A percentile compares a stretch with the other conserved stretches of the same genome.
These are phyloP conservation scores for Brachionus sp. DNA, from an alignment of 1,140 invertebrate genomes.

Conservation along the genomic window DNA sequence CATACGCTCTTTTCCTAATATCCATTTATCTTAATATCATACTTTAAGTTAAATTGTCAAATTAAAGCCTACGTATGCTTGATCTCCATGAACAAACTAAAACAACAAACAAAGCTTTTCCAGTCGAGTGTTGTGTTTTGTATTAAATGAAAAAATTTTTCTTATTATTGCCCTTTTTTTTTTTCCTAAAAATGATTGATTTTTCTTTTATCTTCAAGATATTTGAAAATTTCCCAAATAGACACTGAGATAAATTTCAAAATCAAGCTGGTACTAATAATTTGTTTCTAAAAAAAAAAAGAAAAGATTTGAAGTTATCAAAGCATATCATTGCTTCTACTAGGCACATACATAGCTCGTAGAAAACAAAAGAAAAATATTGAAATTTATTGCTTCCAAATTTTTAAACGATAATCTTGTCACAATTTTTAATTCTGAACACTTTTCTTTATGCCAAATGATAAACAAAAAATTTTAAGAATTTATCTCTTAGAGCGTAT, in stretches of 20 bases:
- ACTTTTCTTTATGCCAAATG: neutral
- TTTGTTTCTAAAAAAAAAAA: neutral
- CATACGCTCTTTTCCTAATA: slow-evolving; percentile 34
- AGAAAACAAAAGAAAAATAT: neutral
- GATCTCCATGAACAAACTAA: neutral
- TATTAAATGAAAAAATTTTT: neutral
- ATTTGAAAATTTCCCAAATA: neutral
- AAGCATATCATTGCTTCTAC: neutral
- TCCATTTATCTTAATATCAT: slow-evolving; percentile 41
- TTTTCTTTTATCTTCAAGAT: neutral
- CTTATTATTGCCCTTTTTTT: neutral
- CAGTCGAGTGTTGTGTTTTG: neutral
- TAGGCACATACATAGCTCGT: neutral
- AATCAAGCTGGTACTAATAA: neutral
- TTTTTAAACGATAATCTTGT: neutral
- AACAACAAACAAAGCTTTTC: neutral
- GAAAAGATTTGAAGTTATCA: neutral
- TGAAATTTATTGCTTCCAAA: neutral
- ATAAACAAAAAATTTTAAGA: neutral
- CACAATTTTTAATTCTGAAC: neutral
- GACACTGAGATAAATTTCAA: neutral
- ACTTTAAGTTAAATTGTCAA: slow-evolving; percentile 20
- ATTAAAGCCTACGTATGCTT: neutral
- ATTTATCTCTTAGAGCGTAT: neutral
- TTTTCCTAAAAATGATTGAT: neutral